Evolutionary conservation across 2,797 vertebrate genomes (phyloP), one percentile per base, ranked within the genome.

Genomic region (Menidia menidia): DNA sequence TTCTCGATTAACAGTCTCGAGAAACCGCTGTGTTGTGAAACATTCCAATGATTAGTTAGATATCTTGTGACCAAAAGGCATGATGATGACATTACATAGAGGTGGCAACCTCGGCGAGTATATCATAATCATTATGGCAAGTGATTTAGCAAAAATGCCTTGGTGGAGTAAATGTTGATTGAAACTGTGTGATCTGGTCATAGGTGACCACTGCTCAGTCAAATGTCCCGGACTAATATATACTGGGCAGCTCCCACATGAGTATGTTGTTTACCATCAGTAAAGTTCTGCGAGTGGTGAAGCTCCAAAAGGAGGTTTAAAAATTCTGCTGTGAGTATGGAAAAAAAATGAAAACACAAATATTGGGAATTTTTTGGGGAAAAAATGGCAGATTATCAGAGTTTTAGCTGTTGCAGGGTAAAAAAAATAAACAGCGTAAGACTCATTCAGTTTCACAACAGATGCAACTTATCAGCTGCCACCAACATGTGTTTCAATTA

Each of bases 401-500:
- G 48, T 47, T 30, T 31, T 19, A 25, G 52, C 11, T 44, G 62
- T 35, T 72, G 47, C 35, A 39, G 45, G 11, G 18, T 9, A 51
- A 12, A 19, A 25, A 76, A 78, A 74, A 68, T 61, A 73, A 82
- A 81, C 68, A 80, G 48, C 39, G 59, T 50, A 78, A 45, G 53
- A 30, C 25, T 55, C 12, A 4, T 70, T 39, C 53, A 62, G 45
- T 67, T 63, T 44, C 54, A 65, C 51, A 77, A 65, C 86, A 85
- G 79, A 87, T 87, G 81, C 73, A 69, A 77, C 73, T 70, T 78
- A 79, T 82, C 71, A 11, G 41, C 54, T 74, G 55, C 68, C 64
- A 54, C 52, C 79, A 73, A 76, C 79, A 80, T 71, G 63, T 69
- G 67, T 77, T 78, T 75, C 59, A 86, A 75, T 83, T 88, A 73